Evolutionary conservation across 1,140 invertebrate genomes (phyloP), one percentile per base, ranked within the genome.

Genomic region (Phymorhynchus buccinoides): DNA sequence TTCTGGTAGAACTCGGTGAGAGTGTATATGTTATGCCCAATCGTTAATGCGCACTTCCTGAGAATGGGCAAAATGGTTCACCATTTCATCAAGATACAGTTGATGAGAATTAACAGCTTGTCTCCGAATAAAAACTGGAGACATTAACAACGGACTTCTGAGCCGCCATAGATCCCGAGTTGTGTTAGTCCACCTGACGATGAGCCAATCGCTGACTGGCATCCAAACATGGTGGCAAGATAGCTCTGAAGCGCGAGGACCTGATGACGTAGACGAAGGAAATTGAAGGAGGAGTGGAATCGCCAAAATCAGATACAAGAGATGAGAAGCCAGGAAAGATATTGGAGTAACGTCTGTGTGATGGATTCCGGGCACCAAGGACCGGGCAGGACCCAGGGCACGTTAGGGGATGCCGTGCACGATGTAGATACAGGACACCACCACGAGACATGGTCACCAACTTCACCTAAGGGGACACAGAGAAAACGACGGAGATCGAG

Each of bases 361-460:
- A 9, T 14, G 80, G 62, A 82, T 68, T 14, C 27, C 52, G 0
- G 52, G 52, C 48, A 82, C 42, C 7, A 52, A 2, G 56, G 52
- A 41, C 1, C 80, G 80, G 0, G 52, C 27, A 3, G 68, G 22
- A 0, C 52, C 80, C 80, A 82, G 37, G 48, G 62, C 52, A 82
- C 37, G 52, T 62, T 82, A 30, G 80, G 80, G 32, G 80, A 30
- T 18, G 80, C 37, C 44, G 52, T 66, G n/a, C 32, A 82, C 32
- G 7, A 82, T 35, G 80, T 62, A 82, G 80, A 82, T 18, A 42
- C 48, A 82, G 1, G 80, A 82, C 32, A 82, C 80, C 32, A 41
- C 52, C 52, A 82, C 80, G 56, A 82, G 32, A n/a, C 80, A 82
- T 82, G 32, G 22, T 82, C 32, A 68, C 52, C 80, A 82, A 3